phyloP scores from a whole-genome alignment of 1,140 invertebrate species.

The Atopsyche davidsoni region DNA sequence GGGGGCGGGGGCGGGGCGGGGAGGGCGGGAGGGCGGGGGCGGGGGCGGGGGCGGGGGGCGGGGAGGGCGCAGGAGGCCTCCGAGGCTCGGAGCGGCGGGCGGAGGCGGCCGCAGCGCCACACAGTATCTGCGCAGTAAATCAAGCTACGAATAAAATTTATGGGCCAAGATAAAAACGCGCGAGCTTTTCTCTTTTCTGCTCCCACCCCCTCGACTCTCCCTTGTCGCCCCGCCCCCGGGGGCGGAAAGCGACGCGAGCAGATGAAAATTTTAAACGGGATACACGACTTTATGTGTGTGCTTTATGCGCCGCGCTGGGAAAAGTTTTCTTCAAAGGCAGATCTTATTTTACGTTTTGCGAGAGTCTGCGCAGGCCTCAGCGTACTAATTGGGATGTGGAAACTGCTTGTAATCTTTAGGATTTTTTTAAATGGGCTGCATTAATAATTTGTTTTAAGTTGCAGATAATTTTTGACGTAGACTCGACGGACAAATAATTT shows the following conservation, averaged over 20 bases:
- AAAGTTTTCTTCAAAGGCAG: too few species aligned
- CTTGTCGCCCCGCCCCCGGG: not conserved
- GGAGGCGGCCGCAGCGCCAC: slow-evolving; percentile 28
- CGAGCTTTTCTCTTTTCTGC: slow-evolving; percentile 51
- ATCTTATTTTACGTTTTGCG: too few species aligned
- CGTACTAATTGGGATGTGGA: too few species aligned
- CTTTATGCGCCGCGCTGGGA: too few species aligned
- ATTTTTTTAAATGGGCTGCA: too few species aligned
- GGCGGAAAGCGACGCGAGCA: slow-evolving; percentile 2
- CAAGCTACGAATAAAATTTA: slow-evolving; percentile 55
- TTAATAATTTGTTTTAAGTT: too few species aligned
- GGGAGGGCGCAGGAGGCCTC: slow-evolving; percentile 1
- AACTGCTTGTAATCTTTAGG: too few species aligned
- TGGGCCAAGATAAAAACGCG: slow-evolving; percentile 54
- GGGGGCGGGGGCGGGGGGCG: slow-evolving; percentile 38
- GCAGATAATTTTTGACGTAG: too few species aligned
- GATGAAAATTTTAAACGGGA: not conserved
- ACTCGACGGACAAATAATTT: too few species aligned
- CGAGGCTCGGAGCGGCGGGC: too few species aligned
- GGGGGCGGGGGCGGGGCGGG: slow-evolving; percentile 1
- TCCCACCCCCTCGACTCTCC: slow-evolving; percentile 12
- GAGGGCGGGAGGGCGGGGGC: slow-evolving; percentile 21
- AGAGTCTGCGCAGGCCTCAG: too few species aligned
- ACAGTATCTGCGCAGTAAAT: slow-evolving; percentile 52
- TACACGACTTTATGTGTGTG: too few species aligned